Conservation (phyloP, 2,888 invertebrate species). For the Sphaerophoria taeniata region DNA sequence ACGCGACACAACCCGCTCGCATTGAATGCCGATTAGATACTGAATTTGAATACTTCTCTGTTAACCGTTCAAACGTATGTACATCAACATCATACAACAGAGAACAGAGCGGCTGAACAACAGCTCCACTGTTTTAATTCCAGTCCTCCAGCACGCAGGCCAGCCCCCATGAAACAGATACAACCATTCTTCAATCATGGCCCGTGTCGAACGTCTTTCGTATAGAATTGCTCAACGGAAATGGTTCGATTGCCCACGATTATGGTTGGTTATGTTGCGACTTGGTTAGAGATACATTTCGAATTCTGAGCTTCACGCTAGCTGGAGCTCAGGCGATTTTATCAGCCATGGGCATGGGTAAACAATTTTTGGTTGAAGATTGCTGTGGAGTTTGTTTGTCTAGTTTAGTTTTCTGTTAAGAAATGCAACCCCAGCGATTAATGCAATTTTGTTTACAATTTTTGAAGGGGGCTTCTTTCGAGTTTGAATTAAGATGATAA, state of each 20-base stretch:
- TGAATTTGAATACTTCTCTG: conserved; percentile 76
- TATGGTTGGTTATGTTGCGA: conserved; percentile 6
- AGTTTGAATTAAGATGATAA: not conserved
- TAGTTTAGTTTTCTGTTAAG: conserved; percentile 8
- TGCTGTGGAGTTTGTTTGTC: conserved; percentile 11
- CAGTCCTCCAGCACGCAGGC: conserved; percentile 17
- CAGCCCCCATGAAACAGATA: conserved; percentile 12
- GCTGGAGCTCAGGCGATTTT: not conserved
- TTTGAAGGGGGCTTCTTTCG: not conserved
- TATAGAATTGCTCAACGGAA: conserved; percentile 40
- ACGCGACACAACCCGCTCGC: conserved; percentile 76
- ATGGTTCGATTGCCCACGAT: conserved; percentile 62
- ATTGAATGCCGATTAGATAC: conserved; percentile 81
- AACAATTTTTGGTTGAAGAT: conserved; percentile 17
- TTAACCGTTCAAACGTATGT: conserved; percentile 72
- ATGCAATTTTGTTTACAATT: conserved; percentile 31
- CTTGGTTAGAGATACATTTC: conserved; percentile 39
- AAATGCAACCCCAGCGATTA: conserved; percentile 50
- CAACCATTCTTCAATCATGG: conserved; percentile 55
- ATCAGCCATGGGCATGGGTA: conserved; percentile 10
- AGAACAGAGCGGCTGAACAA: not conserved
- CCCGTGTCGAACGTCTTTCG: conserved; percentile 33
- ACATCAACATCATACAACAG: conserved; percentile 66
- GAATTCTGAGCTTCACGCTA: not conserved
- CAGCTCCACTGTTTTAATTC: conserved; percentile 29